These are phyloP conservation scores for Meiosimyza platycephala DNA, from an alignment of 2,888 invertebrate genomes.

Conservation along the genomic window DNA sequence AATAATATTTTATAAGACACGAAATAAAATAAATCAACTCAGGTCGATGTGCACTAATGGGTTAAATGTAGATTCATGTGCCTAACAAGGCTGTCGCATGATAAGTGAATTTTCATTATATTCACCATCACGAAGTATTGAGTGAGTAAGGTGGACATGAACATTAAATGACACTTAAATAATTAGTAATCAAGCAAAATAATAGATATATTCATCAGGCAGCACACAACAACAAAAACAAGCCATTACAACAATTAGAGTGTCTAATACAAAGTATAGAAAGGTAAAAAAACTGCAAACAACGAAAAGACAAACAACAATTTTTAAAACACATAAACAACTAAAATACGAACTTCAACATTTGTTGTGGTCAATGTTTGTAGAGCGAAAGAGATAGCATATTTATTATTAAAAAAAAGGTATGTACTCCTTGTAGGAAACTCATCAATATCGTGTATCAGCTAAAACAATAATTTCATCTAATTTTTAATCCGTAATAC, in stretches of 20 bases:
- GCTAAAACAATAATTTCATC: no score
- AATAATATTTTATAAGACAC: no score
- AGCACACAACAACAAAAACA: conserved; percentile 19
- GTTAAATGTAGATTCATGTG: no score
- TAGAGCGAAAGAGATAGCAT: not conserved
- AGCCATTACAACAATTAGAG: not conserved
- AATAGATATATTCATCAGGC: not conserved
- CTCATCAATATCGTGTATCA: no score
- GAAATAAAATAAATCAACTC: no score
- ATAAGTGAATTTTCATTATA: no score
- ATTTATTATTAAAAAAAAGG: not conserved
- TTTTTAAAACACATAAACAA: not conserved
- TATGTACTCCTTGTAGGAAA: no score
- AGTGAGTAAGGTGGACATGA: conserved; percentile 10
- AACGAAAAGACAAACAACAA: not conserved
- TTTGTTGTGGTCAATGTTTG: conserved; percentile 19
- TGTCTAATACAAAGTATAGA: not conserved
- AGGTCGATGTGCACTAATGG: no score
- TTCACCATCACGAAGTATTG: no score
- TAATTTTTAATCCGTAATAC: no score
- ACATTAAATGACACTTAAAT: conserved; percentile 28
- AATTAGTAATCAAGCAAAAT: conserved; percentile 17
- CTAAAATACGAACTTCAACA: not conserved
- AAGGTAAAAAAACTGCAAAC: not conserved
- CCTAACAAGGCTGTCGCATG: no score